Base-by-base conservation (phyloP, 2,113 vertebrate species). In the Macquaria australasica region DNA sequence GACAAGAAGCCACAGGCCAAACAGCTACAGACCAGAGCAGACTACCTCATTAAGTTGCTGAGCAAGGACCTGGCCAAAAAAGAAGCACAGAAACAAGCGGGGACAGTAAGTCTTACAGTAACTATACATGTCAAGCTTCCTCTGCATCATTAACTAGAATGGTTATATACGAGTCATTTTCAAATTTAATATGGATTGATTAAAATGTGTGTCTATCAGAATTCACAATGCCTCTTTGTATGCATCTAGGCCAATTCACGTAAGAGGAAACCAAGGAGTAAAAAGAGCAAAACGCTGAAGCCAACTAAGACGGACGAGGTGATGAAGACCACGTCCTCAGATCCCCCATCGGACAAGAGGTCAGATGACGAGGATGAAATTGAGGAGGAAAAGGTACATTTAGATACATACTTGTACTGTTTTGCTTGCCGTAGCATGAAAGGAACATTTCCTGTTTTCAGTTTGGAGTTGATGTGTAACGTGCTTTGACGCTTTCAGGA, bases 41-140 rank as follows among this genome's bases (percentile, higher is more conserved):
- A 99, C 96, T 99, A 99, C 97, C 98, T 99, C 98, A 99, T 99
- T 95, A 99, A 99, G 95, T 95, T 99, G 92, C 96, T 99, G 60
- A 98, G 96, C 95, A 99, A 97, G 93, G 98, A 99, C 88, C 95
- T 99, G 90, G 97, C 97, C 84, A 98, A 96, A 84, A 99, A 96
- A 83, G 98, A 99, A 95, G 97, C 97, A 60, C 97, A 97, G 93
- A 97, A 97, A 78, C 97, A 97, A 91, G 94, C 97, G 72, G 97
- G 97, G 73, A 94, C 91, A 45, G 98, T 99, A 94, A 96, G 98
- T 96, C 21, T 14, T 3, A n/a, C 25, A 20, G 7, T 25, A 3
- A n/a, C 8, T 43, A 4, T 43, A 21, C 31, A n/a, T 21, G 6
- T 37, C 15, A 59, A 28, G 1, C 10, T 21, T 62, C 28, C 9